Conservation (phyloP, 2,797 vertebrate genomes). For the Paedocypris micromegethes region DNA sequence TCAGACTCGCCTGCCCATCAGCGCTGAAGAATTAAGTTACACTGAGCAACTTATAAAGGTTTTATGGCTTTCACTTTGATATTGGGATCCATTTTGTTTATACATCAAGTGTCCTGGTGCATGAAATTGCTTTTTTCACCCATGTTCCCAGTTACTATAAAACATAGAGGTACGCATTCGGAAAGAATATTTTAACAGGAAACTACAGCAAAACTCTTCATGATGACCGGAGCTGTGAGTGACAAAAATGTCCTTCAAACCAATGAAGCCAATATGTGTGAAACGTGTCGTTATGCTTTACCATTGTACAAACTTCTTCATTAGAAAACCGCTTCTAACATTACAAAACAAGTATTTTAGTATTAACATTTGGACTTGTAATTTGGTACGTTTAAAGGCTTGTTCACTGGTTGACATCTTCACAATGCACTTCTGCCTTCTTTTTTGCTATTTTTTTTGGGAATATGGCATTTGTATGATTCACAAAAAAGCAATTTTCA, state of each 20-base stretch:
- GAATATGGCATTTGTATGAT: too few species aligned
- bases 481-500: too few species aligned
- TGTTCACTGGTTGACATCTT: too few species aligned
- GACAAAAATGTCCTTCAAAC: conserved; percentile 19
- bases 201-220: conserved; percentile 29
- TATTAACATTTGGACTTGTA: too few species aligned
- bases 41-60: conserved; percentile 49
- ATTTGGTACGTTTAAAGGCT: too few species aligned
- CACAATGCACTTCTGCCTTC: too few species aligned
- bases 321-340: too few species aligned
- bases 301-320: too few species aligned
- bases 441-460: too few species aligned
- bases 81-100: conserved; percentile 59
- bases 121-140: conserved; percentile 58
- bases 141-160: conserved; percentile 51
- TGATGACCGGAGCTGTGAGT: conserved; percentile 29
- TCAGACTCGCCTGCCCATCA: conserved; percentile 39
- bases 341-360: too few species aligned
- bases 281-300: too few species aligned
- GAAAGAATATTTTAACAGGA: conserved; percentile 6
- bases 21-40: conserved; percentile 52
- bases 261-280: not conserved
- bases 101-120: conserved; percentile 57
- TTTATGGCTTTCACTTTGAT: conserved; percentile 52
- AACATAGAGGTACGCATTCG: conserved; percentile 40